Conservation (phyloP, 1,140 invertebrate genomes). For the Leptinotarsa undecemlineata region DNA sequence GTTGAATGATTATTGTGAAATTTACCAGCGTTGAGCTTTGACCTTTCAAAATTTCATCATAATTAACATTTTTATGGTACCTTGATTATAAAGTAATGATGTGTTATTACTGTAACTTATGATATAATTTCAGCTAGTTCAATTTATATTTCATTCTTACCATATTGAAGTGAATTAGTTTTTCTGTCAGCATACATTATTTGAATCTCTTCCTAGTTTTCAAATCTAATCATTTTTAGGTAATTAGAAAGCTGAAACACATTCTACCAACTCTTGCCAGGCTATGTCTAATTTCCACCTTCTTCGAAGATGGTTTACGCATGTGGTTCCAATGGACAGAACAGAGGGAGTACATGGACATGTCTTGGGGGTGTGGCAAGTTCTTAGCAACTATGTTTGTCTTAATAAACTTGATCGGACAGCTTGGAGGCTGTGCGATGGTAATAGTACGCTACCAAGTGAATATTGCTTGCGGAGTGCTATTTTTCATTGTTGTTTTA, state of each 20-base stretch:
- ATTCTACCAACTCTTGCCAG: constrained; percentile 93
- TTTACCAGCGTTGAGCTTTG: too few species aligned
- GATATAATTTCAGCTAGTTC: too few species aligned
- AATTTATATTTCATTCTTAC: too few species aligned
- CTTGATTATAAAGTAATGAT: too few species aligned
- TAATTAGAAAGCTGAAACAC: constrained; percentile 90
- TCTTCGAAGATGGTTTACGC: constrained; percentile 97
- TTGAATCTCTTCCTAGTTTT: too few species aligned
- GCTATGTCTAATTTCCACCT: constrained; percentile 97
- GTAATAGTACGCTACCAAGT: constrained; percentile 92
- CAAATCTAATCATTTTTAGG: constrained; percentile 61
- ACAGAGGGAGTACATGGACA: constrained; percentile 97
- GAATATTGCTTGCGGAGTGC: constrained; percentile 88
- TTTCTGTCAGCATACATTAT: too few species aligned
- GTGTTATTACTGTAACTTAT: too few species aligned
- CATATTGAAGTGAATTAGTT: too few species aligned
- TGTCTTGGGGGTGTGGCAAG: constrained; percentile 96
- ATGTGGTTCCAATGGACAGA: constrained; percentile 99
- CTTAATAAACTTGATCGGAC: constrained; percentile 91
- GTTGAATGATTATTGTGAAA: too few species aligned
- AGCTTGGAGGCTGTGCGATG: constrained; percentile 94
- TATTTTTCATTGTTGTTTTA: constrained; percentile 95
- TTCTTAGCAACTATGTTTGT: constrained; percentile 92
- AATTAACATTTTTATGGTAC: too few species aligned
- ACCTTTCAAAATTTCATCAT: too few species aligned